Conservation (phyloP, 2,797 vertebrate species). For the Lepilemur septentrionalis region DNA sequence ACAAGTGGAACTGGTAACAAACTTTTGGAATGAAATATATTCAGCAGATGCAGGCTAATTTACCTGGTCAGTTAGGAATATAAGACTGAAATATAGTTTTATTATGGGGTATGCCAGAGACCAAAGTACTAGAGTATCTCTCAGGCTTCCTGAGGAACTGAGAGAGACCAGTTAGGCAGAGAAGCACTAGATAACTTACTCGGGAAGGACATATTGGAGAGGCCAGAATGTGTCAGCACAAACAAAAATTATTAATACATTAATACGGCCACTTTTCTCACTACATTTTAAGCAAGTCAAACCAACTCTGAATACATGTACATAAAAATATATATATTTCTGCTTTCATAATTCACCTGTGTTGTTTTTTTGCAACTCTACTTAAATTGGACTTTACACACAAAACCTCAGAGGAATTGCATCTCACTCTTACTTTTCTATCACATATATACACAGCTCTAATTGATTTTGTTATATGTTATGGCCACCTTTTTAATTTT, state of each 20-base stretch:
- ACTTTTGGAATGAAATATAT: background rate
- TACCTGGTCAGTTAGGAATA: background rate
- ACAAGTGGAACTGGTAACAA: background rate
- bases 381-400: background rate
- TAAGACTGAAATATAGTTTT: constrained; percentile 33
- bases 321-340: background rate
- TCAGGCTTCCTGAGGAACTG: background rate
- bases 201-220: background rate
- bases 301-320: background rate
- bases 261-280: background rate
- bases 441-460: background rate
- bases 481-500: constrained; percentile 18
- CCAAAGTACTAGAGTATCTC: background rate
- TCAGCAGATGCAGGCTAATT: background rate
- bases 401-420: constrained; percentile 23
- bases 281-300: constrained; percentile 10
- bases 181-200: background rate
- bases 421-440: background rate
- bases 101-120: background rate
- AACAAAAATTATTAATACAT: constrained; percentile 25
- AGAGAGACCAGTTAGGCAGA: background rate
- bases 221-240: background rate
- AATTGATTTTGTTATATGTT: background rate
- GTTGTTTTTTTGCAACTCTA: constrained; percentile 28
- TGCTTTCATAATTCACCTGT: background rate